These are phyloP conservation scores for Archocentrus centrarchus DNA, from an alignment of 2,113 vertebrate species.

Conservation along the genomic window DNA sequence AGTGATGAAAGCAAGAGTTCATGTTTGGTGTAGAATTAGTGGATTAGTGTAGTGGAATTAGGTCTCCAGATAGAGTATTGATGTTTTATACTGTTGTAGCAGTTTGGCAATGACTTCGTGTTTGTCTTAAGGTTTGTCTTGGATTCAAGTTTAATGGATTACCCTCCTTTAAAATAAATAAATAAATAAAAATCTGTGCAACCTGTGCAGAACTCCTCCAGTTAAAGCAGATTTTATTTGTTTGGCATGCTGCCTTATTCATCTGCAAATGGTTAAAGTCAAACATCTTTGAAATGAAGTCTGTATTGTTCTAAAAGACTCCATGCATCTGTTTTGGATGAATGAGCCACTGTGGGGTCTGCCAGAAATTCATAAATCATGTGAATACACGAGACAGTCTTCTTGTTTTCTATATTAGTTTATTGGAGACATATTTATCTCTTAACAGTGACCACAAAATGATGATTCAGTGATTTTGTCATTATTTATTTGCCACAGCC, in stretches of 20 bases:
- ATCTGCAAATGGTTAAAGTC: not conserved
- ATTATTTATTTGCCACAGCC: not conserved
- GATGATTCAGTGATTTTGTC: not conserved
- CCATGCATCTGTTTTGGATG: not conserved
- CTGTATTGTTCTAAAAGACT: not conserved
- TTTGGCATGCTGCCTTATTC: not conserved
- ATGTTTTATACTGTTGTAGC: too few species aligned
- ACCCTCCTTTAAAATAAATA: too few species aligned
- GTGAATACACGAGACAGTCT: not conserved
- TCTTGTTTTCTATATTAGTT: slow-evolving; percentile 2
- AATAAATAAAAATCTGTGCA: too few species aligned
- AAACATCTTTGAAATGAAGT: too few species aligned
- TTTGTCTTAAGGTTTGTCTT: too few species aligned
- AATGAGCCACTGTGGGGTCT: not conserved
- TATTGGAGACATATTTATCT: slow-evolving; percentile 12
- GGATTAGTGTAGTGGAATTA: too few species aligned
- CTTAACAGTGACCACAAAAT: not conserved
- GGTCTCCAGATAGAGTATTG: too few species aligned
- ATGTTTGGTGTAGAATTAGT: too few species aligned
- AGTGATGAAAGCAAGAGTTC: too few species aligned
- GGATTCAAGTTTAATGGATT: too few species aligned
- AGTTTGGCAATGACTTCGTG: too few species aligned
- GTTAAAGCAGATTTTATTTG: not conserved
- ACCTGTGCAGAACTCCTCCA: not conserved
- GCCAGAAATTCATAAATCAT: not conserved